These are phyloP conservation scores for Threskiornis aethiopicus DNA, from an alignment of 2,797 vertebrate genomes.

Conservation along the genomic window DNA sequence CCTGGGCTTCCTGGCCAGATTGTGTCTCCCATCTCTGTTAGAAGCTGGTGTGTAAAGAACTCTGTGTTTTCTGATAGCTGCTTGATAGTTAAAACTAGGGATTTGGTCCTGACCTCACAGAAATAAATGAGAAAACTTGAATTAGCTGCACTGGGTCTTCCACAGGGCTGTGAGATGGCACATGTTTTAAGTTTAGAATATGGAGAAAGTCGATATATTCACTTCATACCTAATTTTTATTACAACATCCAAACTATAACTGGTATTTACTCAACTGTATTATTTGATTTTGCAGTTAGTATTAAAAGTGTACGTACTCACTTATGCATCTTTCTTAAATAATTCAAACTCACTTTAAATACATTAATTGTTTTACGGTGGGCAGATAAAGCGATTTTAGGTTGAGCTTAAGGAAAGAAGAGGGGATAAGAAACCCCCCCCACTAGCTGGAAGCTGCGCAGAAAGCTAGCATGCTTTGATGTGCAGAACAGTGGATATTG, in stretches of 20 bases:
- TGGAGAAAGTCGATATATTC: neutral
- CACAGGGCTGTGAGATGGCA: neutral
- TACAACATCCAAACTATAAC: neutral
- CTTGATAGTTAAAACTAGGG: neutral
- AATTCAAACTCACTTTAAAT: neutral
- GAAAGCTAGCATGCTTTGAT: neutral
- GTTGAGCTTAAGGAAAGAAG: neutral
- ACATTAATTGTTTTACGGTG: neutral
- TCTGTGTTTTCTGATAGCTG: neutral
- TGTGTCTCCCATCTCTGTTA: neutral
- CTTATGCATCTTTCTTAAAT: neutral
- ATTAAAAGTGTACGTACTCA: neutral
- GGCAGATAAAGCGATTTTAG: neutral
- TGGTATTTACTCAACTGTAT: neutral
- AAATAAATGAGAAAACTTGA: neutral
- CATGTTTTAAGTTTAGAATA: neutral
- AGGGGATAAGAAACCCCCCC: neutral
- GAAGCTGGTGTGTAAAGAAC: neutral
- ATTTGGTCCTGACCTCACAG: neutral
- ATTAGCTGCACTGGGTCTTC: neutral
- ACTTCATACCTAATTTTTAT: neutral
- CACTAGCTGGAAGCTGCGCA: neutral
- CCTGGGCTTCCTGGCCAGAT: neutral
- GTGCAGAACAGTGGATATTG: neutral
- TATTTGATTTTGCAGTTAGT: neutral